Percentiles rank a stretch among this genome's conserved stretches.
Evolutionary conservation across 2,888 invertebrate genomes (phyloP).

Genomic region (Troides aeacus): DNA sequence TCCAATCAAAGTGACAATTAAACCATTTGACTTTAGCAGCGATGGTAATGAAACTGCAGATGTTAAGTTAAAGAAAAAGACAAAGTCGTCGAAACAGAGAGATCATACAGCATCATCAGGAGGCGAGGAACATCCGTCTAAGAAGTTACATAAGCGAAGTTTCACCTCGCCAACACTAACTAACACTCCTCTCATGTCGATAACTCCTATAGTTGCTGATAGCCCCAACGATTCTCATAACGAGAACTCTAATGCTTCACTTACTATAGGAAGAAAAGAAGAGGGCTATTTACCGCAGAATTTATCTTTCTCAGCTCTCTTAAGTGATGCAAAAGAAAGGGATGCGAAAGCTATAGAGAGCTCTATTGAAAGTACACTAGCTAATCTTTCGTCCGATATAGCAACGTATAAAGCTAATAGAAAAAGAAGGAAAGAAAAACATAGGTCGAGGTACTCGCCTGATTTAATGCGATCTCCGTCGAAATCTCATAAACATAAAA

Average conservation of each 20-base stretch:
- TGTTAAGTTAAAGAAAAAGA: slow-evolving; percentile 61
- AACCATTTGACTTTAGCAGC: slow-evolving; percentile 72
- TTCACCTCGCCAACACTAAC: slow-evolving; percentile 75
- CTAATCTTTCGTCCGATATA: slow-evolving; percentile 72
- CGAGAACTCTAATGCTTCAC: slow-evolving; percentile 72
- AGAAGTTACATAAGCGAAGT: slow-evolving; percentile 69
- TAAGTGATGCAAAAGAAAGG: slow-evolving; percentile 65
- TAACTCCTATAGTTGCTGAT: slow-evolving; percentile 75
- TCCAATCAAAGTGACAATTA: slow-evolving; percentile 76
- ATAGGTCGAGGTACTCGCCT: slow-evolving; percentile 86
- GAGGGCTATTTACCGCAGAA: slow-evolving; percentile 60
- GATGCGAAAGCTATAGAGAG: slow-evolving; percentile 72
- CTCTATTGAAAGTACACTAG: slow-evolving; percentile 70
- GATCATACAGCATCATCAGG: slow-evolving; percentile 52
- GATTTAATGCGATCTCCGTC: slow-evolving; percentile 83
- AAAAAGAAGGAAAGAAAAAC: slow-evolving; percentile 87
- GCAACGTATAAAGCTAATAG: slow-evolving; percentile 82
- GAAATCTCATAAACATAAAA: slow-evolving; percentile 89
- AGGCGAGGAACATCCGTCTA: slow-evolving; percentile 51
- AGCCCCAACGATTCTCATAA: slow-evolving; percentile 76
- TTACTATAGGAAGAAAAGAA: slow-evolving; percentile 52
- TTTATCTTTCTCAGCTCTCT: slow-evolving; percentile 73
- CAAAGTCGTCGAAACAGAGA: slow-evolving; percentile 62
- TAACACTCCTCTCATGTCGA: slow-evolving; percentile 77
- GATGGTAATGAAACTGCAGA: slow-evolving; percentile 60